Evolutionary conservation across 2,113 vertebrate genomes (phyloP), one percentile per base, ranked within the genome.

Genomic region (Motacilla tschutschensis): DNA sequence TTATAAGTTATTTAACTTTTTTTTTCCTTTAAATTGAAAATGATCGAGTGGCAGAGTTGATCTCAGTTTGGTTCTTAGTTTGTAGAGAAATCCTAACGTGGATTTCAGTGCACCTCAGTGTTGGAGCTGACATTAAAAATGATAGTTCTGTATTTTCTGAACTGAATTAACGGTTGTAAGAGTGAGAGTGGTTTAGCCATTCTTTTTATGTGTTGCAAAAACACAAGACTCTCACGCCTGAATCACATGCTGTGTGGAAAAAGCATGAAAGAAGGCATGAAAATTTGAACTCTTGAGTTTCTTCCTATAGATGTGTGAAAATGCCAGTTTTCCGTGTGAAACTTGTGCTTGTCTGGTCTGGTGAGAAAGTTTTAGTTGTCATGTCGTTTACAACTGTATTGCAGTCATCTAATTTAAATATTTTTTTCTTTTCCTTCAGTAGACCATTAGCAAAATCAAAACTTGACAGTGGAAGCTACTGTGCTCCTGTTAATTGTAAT

Each of bases 371-470:
- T 33, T 17, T 63, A 62, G 17, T 82, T 81, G 57, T 43, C 2
- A 0, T 73, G 59, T 40, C 0, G 0, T 12, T 69, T 73, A 7
- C 50, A 31, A 60, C 47, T 85, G 28, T 28, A 4, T 33, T 33
- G 46, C 28, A 88, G 36, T 55, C 29, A 14, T 36, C 12, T 46
- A n/a, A 71, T 40, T 44, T 41, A 33, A 67, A 31, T 59, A 4
- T 18, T n/a, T 14, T 31, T 47, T 31, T 38, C 9, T 22, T 65
- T 69, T 63, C 12, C 78, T 62, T 43, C 7, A 17, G 67, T 31
- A 33, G 36, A 20, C 14, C 16, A 10, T 60, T 59, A 79, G 50
- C 46, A 83, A 70, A 85, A 79, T 73, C 24, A 63, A 31, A 70
- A 64, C 38, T 36, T 65, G 18, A 40, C 59, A 33, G 12, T 43